These are phyloP conservation scores for Ranitomeya variabilis DNA, from an alignment of 2,113 vertebrate species.

Conservation along the genomic window DNA sequence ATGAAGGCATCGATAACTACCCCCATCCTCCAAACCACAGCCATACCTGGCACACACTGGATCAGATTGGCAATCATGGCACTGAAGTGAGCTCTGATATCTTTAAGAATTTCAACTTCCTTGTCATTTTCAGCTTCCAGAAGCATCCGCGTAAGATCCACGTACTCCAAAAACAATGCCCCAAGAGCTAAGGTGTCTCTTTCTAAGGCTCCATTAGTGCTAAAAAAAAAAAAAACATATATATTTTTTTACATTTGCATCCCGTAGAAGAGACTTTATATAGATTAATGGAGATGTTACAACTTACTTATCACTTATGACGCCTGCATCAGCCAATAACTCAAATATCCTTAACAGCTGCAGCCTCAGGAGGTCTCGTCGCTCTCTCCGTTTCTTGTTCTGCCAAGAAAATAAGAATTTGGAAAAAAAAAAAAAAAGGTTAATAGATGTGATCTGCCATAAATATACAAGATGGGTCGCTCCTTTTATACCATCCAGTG, in stretches of 20 bases:
- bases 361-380: constrained; percentile 88
- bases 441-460: background rate
- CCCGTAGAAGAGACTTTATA: background rate
- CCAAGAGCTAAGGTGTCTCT: constrained; percentile 92
- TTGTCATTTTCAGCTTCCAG: constrained; percentile 97
- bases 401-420: constrained; percentile 60
- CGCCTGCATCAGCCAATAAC: constrained; percentile 91
- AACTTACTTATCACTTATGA: constrained; percentile 95
- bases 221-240: constrained; percentile 63
- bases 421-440: background rate
- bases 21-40: background rate
- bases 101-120: constrained; percentile 95
- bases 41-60: constrained; percentile 90
- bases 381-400: constrained; percentile 97
- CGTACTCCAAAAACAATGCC: constrained; percentile 94
- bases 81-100: constrained; percentile 97
- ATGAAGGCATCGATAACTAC: background rate
- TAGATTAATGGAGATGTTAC: background rate
- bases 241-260: background rate
- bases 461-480: no score
- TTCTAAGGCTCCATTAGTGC: constrained; percentile 95
- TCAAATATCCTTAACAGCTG: constrained; percentile 96
- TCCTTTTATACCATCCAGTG: no score
- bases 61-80: constrained; percentile 95
- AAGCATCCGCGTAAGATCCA: constrained; percentile 96